Conservation (phyloP, 2,797 vertebrate genomes). For the Sebastes kiyomatsui region DNA sequence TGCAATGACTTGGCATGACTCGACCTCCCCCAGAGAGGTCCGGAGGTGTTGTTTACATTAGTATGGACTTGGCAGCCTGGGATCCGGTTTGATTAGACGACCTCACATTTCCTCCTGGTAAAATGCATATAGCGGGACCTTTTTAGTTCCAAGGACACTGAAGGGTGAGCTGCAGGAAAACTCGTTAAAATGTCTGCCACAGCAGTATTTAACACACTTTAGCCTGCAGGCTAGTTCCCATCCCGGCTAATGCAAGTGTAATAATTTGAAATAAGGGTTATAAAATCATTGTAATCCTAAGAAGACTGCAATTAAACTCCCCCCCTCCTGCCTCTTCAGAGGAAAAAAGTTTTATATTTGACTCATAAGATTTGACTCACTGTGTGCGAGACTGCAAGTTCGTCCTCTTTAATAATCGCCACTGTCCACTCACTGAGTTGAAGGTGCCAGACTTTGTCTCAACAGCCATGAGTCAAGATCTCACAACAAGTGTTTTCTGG, state of each 20-base stretch:
- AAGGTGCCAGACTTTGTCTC: constrained; percentile 43
- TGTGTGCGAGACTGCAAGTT: constrained; percentile 30
- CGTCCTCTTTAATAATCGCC: constrained; percentile 18
- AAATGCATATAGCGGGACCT: constrained; percentile 62
- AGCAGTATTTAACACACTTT: constrained; percentile 72
- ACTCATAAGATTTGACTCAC: constrained; percentile 42
- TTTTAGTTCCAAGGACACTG: constrained; percentile 75
- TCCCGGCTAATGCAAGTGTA: constrained; percentile 60
- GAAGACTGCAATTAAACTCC: constrained; percentile 51
- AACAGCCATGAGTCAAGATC: constrained; percentile 48
- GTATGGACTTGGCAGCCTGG: constrained; percentile 64
- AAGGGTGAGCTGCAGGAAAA: constrained; percentile 64
- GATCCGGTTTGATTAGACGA: constrained; percentile 53
- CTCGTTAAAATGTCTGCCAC: constrained; percentile 71
- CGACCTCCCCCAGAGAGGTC: constrained; percentile 31
- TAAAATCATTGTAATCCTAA: constrained; percentile 67
- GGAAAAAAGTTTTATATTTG: constrained; percentile 49
- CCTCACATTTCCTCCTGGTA: constrained; percentile 53
- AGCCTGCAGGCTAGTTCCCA: constrained; percentile 63
- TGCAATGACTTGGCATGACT: constrained; percentile 59
- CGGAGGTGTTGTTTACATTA: constrained; percentile 78
- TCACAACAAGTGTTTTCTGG: constrained; percentile 32
- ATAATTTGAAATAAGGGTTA: constrained; percentile 68
- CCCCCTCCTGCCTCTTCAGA: neutral
- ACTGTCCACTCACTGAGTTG: constrained; percentile 18